A percentile compares a stretch with the other conserved stretches of the same genome.
Evolutionary conservation across 2,113 vertebrate species (phyloP).

Genomic region (Blennius ocellaris): DNA sequence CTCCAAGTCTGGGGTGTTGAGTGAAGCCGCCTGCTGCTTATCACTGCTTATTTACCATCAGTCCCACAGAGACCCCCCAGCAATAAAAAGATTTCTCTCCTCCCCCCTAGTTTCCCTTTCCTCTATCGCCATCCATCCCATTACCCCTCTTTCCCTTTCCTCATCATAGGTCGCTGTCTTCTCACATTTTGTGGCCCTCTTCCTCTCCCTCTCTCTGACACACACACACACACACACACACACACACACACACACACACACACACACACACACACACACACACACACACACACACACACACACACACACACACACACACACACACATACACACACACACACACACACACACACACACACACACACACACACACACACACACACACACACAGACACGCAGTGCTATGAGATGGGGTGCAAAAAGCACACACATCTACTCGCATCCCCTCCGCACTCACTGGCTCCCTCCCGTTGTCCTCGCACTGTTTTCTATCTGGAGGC

Average conservation of each 20-base stretch:
- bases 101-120: constrained; percentile 2
- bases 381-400: constrained; percentile 32
- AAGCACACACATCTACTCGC: background rate
- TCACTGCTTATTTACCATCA: constrained; percentile 69
- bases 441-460: constrained; percentile 10
- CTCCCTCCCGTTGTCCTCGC: constrained; percentile 36
- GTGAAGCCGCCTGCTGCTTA: constrained; percentile 67
- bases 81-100: constrained; percentile 48
- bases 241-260: constrained; percentile 44
- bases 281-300: constrained; percentile 44
- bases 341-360: constrained; percentile 45
- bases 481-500: constrained; percentile 61
- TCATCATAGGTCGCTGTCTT: constrained; percentile 40
- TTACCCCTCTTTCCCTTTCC: background rate
- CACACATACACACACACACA: constrained; percentile 44
- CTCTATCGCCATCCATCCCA: constrained; percentile 14
- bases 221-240: constrained; percentile 36
- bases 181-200: constrained; percentile 31
- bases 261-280: constrained; percentile 45
- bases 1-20: constrained; percentile 54
- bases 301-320: constrained; percentile 45
- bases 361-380: constrained; percentile 44
- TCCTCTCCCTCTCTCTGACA: constrained; percentile 29
- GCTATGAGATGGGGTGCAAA: background rate
- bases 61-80: constrained; percentile 60